Evolutionary conservation across 2,113 vertebrate genomes (phyloP).

Genomic region (Suncus etruscus): DNA sequence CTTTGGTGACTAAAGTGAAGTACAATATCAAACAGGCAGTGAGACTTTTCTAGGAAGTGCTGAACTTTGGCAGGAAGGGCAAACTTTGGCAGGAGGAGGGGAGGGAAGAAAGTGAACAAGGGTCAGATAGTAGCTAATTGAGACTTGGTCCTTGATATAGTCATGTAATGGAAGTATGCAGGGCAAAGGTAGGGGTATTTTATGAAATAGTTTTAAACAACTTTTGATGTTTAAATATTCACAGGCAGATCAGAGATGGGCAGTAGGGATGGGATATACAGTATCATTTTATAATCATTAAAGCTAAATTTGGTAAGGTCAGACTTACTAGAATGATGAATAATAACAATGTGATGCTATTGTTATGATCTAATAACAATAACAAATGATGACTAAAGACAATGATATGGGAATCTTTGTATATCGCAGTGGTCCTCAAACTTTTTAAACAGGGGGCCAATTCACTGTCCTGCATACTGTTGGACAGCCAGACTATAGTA

Average conservation of each 20-base stretch:
- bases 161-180: slow-evolving; percentile 62
- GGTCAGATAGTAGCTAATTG: slow-evolving; percentile 87
- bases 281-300: slow-evolving; percentile 34
- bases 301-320: slow-evolving; percentile 22
- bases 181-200: slow-evolving; percentile 72
- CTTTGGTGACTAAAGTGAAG: slow-evolving; percentile 86
- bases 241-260: slow-evolving; percentile 45
- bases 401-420: neutral
- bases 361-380: too few species aligned
- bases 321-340: slow-evolving; percentile 52
- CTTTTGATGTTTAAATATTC: slow-evolving; percentile 57
- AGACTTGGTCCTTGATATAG: slow-evolving; percentile 82
- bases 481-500: too few species aligned
- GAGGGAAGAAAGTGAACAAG: slow-evolving; percentile 87
- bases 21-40: slow-evolving; percentile 87
- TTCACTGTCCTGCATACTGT: too few species aligned
- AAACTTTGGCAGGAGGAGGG: slow-evolving; percentile 88
- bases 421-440: neutral
- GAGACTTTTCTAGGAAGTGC: slow-evolving; percentile 89
- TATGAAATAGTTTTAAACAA: slow-evolving; percentile 69
- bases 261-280: slow-evolving; percentile 57
- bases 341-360: neutral
- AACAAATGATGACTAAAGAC: slow-evolving; percentile 34
- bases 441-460: too few species aligned
- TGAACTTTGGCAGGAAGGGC: slow-evolving; percentile 92